These are phyloP conservation scores for Amyelois transitella DNA, from an alignment of 1,140 invertebrate species.

Conservation along the genomic window DNA sequence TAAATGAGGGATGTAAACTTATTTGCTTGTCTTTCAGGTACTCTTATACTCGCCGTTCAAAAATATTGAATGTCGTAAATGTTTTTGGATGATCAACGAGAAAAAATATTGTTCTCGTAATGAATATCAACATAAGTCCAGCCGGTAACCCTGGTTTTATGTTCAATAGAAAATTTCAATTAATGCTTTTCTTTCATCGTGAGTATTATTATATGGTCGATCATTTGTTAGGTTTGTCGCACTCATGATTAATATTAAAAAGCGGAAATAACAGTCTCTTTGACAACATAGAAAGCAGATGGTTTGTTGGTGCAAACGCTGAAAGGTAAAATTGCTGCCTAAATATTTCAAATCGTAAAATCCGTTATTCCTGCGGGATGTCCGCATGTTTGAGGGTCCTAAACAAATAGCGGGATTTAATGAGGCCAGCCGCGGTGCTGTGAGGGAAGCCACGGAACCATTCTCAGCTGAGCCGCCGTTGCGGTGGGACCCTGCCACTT, in stretches of 20 bases:
- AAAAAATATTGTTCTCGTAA: no score
- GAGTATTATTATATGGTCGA: neutral
- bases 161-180: no score
- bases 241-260: slow-evolving; percentile 10
- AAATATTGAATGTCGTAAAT: no score
- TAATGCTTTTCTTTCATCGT: no score
- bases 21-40: no score
- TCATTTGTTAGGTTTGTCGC: no score
- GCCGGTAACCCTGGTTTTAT: no score
- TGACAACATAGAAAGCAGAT: slow-evolving; percentile 9
- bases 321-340: slow-evolving; percentile 42
- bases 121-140: no score
- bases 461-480: neutral
- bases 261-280: slow-evolving; percentile 5
- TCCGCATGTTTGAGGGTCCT: slow-evolving; percentile 54
- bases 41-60: no score
- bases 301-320: slow-evolving; percentile 50
- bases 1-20: no score
- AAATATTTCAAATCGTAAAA: slow-evolving; percentile 65
- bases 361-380: slow-evolving; percentile 51
- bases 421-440: slow-evolving; percentile 33
- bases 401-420: slow-evolving; percentile 62
- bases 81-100: no score
- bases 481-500: no score
- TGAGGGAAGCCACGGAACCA: neutral